Percentiles rank a stretch among this genome's conserved stretches.
These are phyloP conservation scores for Chrysomallon squamiferum DNA, from an alignment of 1,140 invertebrate species.

Conservation along the genomic window DNA sequence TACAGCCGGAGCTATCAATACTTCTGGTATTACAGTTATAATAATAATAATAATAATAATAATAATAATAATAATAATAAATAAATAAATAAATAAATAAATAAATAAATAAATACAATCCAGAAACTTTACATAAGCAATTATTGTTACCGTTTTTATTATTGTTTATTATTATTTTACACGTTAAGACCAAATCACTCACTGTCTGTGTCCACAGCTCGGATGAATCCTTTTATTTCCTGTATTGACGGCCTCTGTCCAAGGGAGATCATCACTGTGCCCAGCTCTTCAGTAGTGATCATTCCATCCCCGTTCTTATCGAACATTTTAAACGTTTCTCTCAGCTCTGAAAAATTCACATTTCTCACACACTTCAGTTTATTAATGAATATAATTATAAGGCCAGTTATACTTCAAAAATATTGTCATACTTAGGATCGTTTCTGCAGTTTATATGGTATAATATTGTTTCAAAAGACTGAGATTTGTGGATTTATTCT, in stretches of 20 bases:
- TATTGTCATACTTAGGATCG: not conserved
- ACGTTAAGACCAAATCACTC: slow-evolving; percentile 18
- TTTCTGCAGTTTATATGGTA: not conserved
- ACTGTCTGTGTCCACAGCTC: slow-evolving; percentile 52
- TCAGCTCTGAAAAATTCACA: slow-evolving; percentile 39
- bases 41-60: too few species aligned
- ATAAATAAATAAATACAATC: not conserved
- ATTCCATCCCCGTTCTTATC: slow-evolving; percentile 97
- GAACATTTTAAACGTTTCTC: slow-evolving; percentile 86
- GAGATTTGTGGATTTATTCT: too few species aligned
- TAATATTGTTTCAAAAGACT: not conserved
- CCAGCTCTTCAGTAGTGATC: slow-evolving; percentile 55
- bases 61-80: too few species aligned
- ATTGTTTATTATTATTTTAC: too few species aligned
- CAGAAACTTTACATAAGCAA: not conserved
- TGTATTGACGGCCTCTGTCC: slow-evolving; percentile 47
- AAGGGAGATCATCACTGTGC: slow-evolving; percentile 48
- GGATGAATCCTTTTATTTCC: slow-evolving; percentile 49
- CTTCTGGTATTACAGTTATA: too few species aligned
- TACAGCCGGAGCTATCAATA: too few species aligned
- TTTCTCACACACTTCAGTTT: not conserved
- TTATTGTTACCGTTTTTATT: not conserved
- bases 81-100: not conserved
- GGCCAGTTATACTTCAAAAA: not conserved
- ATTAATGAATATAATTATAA: not conserved